A percentile compares a stretch with the other conserved stretches of the same genome.
These are phyloP conservation scores for Tragelaphus eurycerus DNA, from an alignment of 2,797 vertebrate species.

Conservation along the genomic window DNA sequence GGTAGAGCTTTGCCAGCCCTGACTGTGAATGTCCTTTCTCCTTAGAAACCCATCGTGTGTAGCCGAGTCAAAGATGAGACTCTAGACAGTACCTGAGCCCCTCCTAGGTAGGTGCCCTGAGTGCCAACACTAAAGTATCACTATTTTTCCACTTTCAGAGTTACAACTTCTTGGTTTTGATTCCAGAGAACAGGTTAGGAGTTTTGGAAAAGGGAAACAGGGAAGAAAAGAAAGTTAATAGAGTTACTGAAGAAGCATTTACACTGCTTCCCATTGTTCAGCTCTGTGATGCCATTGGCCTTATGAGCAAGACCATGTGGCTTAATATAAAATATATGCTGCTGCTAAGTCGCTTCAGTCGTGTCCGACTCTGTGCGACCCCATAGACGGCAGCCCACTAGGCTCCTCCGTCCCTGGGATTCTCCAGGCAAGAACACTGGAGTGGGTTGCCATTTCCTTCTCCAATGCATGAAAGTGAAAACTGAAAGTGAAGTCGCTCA, in stretches of 20 bases:
- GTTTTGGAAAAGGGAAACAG: background rate
- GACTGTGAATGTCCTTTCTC: background rate
- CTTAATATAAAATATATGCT: background rate
- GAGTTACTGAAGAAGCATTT: background rate
- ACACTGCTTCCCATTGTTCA: background rate
- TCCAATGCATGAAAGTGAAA: too few relatives aligned
- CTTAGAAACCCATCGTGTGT: background rate
- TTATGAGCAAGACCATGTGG: background rate
- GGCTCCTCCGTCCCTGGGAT: too few relatives aligned
- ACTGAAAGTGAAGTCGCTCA: too few relatives aligned
- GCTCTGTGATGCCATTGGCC: background rate
- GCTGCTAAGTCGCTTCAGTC: too few relatives aligned
- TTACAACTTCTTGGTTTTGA: background rate
- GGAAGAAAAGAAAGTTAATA: background rate
- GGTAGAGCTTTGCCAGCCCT: background rate
- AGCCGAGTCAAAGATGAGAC: background rate
- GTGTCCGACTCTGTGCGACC: too few relatives aligned
- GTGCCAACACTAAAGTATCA: background rate
- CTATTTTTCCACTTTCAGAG: background rate
- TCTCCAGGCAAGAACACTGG: too few relatives aligned
- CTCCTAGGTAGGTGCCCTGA: too few relatives aligned
- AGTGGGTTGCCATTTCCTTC: too few relatives aligned
- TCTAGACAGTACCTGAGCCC: background rate
- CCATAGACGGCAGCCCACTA: too few relatives aligned
- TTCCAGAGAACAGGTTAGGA: background rate